Base-by-base conservation (phyloP, 2,888 invertebrate genomes). In the Megaustenia siamemsis region DNA sequence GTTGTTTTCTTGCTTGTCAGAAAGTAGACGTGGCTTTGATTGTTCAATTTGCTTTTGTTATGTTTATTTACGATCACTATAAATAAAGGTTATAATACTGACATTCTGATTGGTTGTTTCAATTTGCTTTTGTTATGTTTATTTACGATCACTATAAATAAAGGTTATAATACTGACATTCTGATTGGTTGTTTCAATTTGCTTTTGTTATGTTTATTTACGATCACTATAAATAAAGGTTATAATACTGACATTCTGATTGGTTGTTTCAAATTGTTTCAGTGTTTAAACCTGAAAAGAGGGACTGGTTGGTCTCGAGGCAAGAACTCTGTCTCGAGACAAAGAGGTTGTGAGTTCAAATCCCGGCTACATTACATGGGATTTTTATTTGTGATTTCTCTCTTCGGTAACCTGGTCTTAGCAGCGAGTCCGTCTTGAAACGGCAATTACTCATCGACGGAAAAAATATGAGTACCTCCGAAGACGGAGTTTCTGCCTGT, bases 171-270 rank as follows among this genome's bases (percentile, higher is more conserved):
- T 28, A 43, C 3, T n/a, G n/a, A n/a, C n/a, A n/a, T n/a, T n/a
- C n/a, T n/a, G 68, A 32, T 69, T 12, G 21, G 40, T 24, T 69
- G n/a, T 10, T 71, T 43, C 24, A 71, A n/a, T n/a, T 10, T 43
- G 71, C 45, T 71, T 71, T 71, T 71, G 40, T 40, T 71, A n/a
- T n/a, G 28, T 43, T 43, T n/a, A n/a, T 71, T 71, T 71, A 71
- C 28, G 24, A n/a, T 28, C 21, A 71, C 28, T 71, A n/a, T n/a
- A 24, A 71, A n/a, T 71, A 71, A 71, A 71, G 10, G 71, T n/a
- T 18, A 71, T 71, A 71, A 71, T 28, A 43, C 3, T n/a, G n/a
- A n/a, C n/a, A n/a, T n/a, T n/a, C n/a, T n/a, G 68, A 32, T 69
- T 12, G 21, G 40, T 24, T 69, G n/a, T 10, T 71, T 43, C 24